Base-by-base conservation (phyloP, 1,140 invertebrate species). In the Telenomus remus region DNA sequence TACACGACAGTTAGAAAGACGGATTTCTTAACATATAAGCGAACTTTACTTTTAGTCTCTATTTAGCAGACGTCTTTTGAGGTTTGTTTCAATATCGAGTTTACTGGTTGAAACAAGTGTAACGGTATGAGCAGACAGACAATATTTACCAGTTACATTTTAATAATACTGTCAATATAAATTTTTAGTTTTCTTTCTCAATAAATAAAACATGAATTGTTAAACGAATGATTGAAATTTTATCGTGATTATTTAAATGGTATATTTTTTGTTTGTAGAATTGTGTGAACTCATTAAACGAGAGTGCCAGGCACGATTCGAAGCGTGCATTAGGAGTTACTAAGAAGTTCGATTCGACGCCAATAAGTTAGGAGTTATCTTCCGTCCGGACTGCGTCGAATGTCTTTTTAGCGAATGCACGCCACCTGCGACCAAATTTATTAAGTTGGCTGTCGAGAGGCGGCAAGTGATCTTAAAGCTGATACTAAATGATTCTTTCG, bases 331-430 rank as follows among this genome's bases (percentile, higher is more conserved):
- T 10, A 39, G n/a, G 9, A 39, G 19, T 27, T 27, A 27, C 19
- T 27, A 27, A 27, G 19, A 27, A 27, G 19, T 27, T 27, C 19
- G 19, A 27, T 27, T 27, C 19, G 33, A 49, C 15, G 27, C 46
- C 61, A 60, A 73, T 66, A 73, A 66, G 43, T 66, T 56, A 48
- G 55, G 54, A 60, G 55, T 60, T 73, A 60, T 73, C 61, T 73
- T 65, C 42, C 57, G 43, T 11, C 7, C 1, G 34, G 10, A 48
- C 19, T 57, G 42, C 59, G 59, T n/a, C 12, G 47, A 42, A 50
- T 49, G 50, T 60, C 70, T 60, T 66, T 73, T 61, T 12, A 37
- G 53, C 59, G 16, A 55, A 47, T 43, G 35, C 47, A 14, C n/a
- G 8, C 61, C 61, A 65, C 8, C 61, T 61, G 61, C 15, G 61